These are phyloP conservation scores for Parotocinclus haroldoi DNA, from an alignment of 2,797 vertebrate species.

Conservation along the genomic window DNA sequence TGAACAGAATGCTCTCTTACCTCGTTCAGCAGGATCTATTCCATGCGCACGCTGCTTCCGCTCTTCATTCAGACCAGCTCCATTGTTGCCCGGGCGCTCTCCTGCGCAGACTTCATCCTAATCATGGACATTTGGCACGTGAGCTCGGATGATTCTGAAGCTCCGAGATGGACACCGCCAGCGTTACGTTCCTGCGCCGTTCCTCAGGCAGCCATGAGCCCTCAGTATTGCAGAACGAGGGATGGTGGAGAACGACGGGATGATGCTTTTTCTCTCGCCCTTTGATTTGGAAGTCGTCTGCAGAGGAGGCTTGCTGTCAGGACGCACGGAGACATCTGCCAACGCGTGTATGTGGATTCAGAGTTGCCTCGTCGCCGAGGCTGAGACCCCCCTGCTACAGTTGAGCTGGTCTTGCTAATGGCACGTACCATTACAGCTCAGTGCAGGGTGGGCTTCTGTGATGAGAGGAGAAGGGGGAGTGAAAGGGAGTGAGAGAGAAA, in stretches of 20 bases:
- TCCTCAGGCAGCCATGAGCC: too few relatives aligned
- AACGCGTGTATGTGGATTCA: constrained; percentile 79
- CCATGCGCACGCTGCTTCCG: constrained; percentile 77
- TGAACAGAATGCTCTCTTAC: constrained; percentile 67
- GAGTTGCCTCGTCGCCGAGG: constrained; percentile 72
- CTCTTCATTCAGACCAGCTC: constrained; percentile 71
- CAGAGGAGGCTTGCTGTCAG: constrained; percentile 45
- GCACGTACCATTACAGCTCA: constrained; percentile 83
- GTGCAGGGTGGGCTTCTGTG: constrained; percentile 77
- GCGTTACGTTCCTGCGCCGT: constrained; percentile 20
- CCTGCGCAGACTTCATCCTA: constrained; percentile 75
- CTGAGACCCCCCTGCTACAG: constrained; percentile 67
- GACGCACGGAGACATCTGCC: constrained; percentile 71
- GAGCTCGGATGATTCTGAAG: constrained; percentile 2
- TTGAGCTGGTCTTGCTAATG: constrained; percentile 73
- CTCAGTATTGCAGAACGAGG: background rate
- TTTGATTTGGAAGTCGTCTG: constrained; percentile 24
- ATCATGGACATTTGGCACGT: constrained; percentile 62
- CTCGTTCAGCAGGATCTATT: constrained; percentile 73
- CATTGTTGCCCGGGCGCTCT: constrained; percentile 55
- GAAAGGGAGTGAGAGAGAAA: constrained; percentile 21
- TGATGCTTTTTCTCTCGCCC: constrained; percentile 47
- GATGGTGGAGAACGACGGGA: constrained; percentile 14
- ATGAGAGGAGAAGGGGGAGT: constrained; percentile 38
- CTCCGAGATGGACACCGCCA: constrained; percentile 10